Percentiles rank a stretch among this genome's conserved stretches.
phyloP scores from a whole-genome alignment of 2,888 invertebrate genomes.

The Phytoseiulus persimilis region DNA sequence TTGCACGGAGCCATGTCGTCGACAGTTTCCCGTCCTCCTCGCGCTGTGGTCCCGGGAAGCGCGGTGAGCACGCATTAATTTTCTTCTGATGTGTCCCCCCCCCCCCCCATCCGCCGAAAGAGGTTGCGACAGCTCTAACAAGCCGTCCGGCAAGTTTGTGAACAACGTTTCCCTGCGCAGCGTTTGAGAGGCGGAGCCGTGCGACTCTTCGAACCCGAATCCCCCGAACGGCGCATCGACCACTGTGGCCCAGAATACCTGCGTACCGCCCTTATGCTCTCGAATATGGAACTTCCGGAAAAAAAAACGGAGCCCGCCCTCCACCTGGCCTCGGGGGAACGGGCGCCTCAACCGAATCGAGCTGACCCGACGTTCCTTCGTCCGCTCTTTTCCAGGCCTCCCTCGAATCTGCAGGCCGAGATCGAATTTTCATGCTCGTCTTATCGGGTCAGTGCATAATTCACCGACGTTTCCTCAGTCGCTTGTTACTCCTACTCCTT shows the following conservation, averaged over 20 bases:
- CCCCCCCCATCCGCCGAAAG: too few species aligned
- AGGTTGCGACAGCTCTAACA: background rate
- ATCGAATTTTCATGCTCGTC: background rate
- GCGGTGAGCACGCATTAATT: background rate
- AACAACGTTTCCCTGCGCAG: background rate
- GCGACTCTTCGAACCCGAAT: too few species aligned
- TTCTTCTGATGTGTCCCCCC: background rate
- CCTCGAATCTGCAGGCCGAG: background rate
- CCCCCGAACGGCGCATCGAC: too few species aligned
- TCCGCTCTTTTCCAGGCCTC: background rate
- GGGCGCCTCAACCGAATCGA: too few species aligned
- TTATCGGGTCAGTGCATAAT: slow-evolving; percentile 5
- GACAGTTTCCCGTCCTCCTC: background rate
- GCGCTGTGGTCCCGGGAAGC: background rate
- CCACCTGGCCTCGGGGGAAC: too few species aligned
- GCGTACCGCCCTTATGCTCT: too few species aligned
- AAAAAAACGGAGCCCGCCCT: too few species aligned
- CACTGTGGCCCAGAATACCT: too few species aligned
- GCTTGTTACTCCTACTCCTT: background rate
- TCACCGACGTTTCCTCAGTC: background rate
- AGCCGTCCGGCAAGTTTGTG: background rate
- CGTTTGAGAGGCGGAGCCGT: too few species aligned
- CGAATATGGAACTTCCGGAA: too few species aligned
- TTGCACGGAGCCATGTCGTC: background rate
- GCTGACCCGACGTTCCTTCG: background rate